Evolutionary conservation across 2,888 invertebrate species (phyloP).

Genomic region (Spicauda simplicius): DNA sequence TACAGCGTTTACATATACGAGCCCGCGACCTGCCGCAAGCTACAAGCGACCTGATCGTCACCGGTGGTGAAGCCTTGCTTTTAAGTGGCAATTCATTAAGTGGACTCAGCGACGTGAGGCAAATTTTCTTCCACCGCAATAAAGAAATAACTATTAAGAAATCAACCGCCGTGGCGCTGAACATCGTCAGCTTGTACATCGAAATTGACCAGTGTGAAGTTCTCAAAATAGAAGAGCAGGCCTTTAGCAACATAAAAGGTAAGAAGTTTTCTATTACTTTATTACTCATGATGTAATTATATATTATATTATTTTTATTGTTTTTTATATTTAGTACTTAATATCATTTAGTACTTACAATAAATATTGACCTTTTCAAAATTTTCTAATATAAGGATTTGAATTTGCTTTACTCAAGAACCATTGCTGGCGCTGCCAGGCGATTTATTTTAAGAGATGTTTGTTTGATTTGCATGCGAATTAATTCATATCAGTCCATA

Average conservation of each 20-base stretch:
- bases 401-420: no score
- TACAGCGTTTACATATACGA: slow-evolving; percentile 77
- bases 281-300: not conserved
- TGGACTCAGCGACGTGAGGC: slow-evolving; percentile 79
- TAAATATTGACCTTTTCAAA: no score
- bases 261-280: slow-evolving; percentile 37
- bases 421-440: no score
- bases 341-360: no score
- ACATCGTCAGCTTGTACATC: slow-evolving; percentile 84
- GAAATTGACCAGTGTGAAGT: slow-evolving; percentile 86
- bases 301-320: no score
- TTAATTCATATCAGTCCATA: no score
- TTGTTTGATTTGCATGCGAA: no score
- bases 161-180: slow-evolving; percentile 86
- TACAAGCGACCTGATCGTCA: slow-evolving; percentile 85
- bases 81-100: slow-evolving; percentile 85
- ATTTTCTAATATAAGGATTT: no score
- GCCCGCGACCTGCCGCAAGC: slow-evolving; percentile 83
- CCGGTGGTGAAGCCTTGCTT: slow-evolving; percentile 81
- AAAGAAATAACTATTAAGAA: slow-evolving; percentile 82
- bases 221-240: slow-evolving; percentile 85
- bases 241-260: slow-evolving; percentile 87
- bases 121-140: slow-evolving; percentile 82
- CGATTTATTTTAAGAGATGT: no score
- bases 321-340: no score